Evolutionary conservation across 2,113 vertebrate species (phyloP).

Genomic region (Alosa alosa): DNA sequence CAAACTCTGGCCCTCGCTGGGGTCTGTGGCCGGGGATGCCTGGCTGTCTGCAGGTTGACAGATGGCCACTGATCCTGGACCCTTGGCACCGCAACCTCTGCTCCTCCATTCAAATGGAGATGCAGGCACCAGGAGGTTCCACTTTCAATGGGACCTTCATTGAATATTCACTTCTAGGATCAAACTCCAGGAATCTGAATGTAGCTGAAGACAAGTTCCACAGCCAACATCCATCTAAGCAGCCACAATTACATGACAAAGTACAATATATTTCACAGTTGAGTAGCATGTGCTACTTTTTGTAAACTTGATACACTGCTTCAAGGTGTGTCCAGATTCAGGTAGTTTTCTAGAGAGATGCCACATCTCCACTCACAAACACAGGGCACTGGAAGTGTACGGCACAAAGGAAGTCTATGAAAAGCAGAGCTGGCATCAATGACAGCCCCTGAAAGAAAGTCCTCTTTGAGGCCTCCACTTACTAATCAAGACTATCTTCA

Average conservation of each 20-base stretch:
- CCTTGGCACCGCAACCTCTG: slow-evolving; percentile 19
- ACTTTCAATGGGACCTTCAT: background rate
- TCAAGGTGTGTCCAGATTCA: slow-evolving; percentile 4
- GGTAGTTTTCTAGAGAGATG: background rate
- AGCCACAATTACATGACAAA: background rate
- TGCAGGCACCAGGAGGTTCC: slow-evolving; percentile 13
- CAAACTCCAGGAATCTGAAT: slow-evolving; percentile 2
- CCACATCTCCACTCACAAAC: background rate
- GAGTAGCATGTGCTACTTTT: background rate
- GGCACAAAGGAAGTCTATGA: background rate
- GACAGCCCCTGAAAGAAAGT: slow-evolving; percentile 5
- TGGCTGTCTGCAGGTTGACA: slow-evolving; percentile 47
- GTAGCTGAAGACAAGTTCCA: background rate
- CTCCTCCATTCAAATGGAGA: slow-evolving; percentile 54
- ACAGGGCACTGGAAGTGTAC: background rate
- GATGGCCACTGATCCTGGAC: slow-evolving; percentile 63
- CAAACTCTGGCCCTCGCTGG: background rate
- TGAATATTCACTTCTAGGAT: slow-evolving; percentile 9
- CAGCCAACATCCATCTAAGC: background rate
- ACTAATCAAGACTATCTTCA: slow-evolving; percentile 7
- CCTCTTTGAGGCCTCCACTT: slow-evolving; percentile 1
- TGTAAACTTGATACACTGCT: background rate
- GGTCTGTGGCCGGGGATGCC: background rate
- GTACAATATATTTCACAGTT: background rate
- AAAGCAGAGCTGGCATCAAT: slow-evolving; percentile 10